phyloP scores from a whole-genome alignment of 2,888 invertebrate genomes.

The Tigriopus californicus region DNA sequence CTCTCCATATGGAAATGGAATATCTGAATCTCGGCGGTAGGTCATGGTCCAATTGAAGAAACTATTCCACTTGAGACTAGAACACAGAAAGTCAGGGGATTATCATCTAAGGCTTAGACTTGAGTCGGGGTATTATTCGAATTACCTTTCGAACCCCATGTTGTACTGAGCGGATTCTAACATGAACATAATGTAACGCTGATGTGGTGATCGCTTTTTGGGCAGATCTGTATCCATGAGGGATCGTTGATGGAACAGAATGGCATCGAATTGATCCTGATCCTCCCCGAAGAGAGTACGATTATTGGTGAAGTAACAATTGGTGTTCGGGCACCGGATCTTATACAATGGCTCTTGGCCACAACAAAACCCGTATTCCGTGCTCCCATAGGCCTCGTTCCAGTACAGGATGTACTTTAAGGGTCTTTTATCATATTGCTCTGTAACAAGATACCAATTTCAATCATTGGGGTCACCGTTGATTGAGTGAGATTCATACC shows the following conservation, averaged over 20 bases:
- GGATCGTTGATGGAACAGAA: constrained; percentile 19
- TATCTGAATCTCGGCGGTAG: constrained; percentile 20
- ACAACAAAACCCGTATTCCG: constrained; percentile 18
- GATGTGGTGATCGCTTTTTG: constrained; percentile 14
- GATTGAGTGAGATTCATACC: no score
- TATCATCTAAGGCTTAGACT: no score
- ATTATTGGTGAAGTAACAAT: constrained; percentile 19
- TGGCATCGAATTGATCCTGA: constrained; percentile 18
- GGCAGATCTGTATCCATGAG: constrained; percentile 17
- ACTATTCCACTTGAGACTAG: neutral
- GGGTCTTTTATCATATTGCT: neutral
- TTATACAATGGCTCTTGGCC: constrained; percentile 18
- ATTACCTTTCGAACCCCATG: neutral
- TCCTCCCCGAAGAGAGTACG: constrained; percentile 13
- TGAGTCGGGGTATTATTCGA: neutral
- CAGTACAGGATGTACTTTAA: constrained; percentile 18
- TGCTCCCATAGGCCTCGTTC: constrained; percentile 19
- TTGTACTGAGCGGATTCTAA: constrained; percentile 17
- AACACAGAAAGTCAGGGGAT: no score
- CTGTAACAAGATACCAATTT: no score
- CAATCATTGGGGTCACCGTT: no score
- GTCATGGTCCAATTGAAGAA: constrained; percentile 22
- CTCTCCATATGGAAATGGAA: constrained; percentile 16
- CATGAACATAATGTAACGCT: constrained; percentile 18
- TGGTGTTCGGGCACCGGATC: constrained; percentile 17